A percentile compares a stretch with the other conserved stretches of the same genome.
Conservation (phyloP, 2,888 invertebrate species). For the Ochropacha duplaris region DNA sequence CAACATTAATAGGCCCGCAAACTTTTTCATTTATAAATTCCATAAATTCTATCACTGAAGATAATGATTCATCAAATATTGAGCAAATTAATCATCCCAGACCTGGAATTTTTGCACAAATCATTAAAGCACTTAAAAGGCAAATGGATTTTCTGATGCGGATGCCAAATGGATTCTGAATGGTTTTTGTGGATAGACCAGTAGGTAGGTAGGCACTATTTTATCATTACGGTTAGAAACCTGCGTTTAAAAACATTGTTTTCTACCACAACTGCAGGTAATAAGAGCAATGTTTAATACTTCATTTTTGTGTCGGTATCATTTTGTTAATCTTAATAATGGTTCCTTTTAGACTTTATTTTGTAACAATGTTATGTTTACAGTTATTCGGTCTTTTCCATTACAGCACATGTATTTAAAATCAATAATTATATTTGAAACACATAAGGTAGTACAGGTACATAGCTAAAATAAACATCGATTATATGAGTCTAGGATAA, state of each 20-base stretch:
- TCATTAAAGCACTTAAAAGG: slow-evolving; percentile 71
- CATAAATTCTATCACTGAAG: slow-evolving; percentile 31
- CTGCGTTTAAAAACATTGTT: neutral
- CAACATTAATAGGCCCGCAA: neutral
- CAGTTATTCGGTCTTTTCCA: no score
- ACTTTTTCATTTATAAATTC: slow-evolving; percentile 1
- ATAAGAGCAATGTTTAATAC: no score
- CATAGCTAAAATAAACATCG: no score
- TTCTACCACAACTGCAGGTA: neutral
- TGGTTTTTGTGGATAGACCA: slow-evolving; percentile 29
- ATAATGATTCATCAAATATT: slow-evolving; percentile 53
- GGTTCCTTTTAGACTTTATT: no score
- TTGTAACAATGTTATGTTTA: no score
- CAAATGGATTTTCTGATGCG: slow-evolving; percentile 58
- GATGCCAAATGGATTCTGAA: slow-evolving; percentile 65
- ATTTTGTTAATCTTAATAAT: no score
- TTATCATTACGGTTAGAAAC: neutral
- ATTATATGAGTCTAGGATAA: no score
- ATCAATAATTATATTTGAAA: no score
- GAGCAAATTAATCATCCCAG: slow-evolving; percentile 51
- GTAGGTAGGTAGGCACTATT: slow-evolving; percentile 10
- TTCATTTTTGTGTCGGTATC: no score
- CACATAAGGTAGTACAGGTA: no score
- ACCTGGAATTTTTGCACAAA: slow-evolving; percentile 56
- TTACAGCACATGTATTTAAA: no score